Conservation (phyloP, 2,797 vertebrate species). For the Pteronotus mesoamericanus region DNA sequence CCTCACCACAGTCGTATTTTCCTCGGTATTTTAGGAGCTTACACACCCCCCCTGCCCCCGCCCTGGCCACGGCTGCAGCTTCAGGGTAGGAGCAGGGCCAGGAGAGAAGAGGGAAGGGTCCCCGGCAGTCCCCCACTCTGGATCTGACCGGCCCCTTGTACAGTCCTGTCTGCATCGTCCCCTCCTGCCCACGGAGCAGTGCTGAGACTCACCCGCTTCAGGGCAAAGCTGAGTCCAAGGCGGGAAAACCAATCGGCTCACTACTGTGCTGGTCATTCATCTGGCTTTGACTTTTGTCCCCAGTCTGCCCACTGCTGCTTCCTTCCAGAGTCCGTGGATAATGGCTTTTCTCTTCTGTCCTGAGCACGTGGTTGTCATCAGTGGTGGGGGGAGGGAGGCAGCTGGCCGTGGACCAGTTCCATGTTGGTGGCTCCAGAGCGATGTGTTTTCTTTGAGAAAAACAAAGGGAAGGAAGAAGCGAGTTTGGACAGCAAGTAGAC, state of each 20-base stretch:
- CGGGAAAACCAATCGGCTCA: neutral
- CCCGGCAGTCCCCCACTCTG: neutral
- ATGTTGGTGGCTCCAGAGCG: neutral
- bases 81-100: neutral
- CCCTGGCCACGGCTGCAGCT: neutral
- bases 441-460: neutral
- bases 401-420: neutral
- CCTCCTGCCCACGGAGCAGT: neutral
- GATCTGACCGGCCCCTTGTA: neutral
- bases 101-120: neutral
- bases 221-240: neutral
- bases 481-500: neutral
- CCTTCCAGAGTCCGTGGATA: neutral
- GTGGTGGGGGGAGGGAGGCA: neutral
- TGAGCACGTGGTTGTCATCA: neutral
- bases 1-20: neutral
- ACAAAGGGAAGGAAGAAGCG: neutral
- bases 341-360: neutral
- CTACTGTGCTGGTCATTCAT: neutral
- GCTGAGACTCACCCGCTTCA: neutral
- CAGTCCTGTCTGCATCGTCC: neutral
- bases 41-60: no score
- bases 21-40: neutral
- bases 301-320: neutral
- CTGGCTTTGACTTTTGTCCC: neutral